phyloP scores from a whole-genome alignment of 2,113 vertebrate genomes.

The Struthio camelus region DNA sequence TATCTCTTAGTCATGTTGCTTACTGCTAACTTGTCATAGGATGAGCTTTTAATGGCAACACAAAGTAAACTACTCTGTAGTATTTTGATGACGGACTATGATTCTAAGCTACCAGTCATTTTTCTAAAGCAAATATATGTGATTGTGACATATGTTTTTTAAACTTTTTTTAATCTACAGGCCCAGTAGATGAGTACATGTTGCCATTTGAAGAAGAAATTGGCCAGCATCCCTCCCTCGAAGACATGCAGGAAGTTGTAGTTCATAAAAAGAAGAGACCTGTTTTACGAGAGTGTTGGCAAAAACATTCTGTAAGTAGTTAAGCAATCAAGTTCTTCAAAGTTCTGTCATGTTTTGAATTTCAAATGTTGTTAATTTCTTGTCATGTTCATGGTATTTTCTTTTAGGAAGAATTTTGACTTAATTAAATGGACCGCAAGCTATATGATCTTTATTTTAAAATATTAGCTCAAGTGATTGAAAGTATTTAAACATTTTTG shows the following conservation, averaged over 20 bases:
- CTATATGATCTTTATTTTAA: background rate
- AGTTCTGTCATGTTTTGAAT: background rate
- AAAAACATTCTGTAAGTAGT: slow-evolving; percentile 92
- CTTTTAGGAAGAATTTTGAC: background rate
- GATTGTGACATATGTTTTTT: background rate
- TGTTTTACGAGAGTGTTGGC: slow-evolving; percentile 93
- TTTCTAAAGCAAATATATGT: background rate
- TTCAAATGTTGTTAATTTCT: background rate
- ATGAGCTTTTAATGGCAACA: background rate
- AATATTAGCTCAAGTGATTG: background rate
- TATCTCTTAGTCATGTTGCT: background rate
- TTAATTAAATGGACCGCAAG: background rate
- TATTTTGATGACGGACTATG: rapidly evolving
- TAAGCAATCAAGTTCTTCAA: rapidly evolving
- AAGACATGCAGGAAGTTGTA: slow-evolving; percentile 99
- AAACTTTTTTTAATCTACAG: slow-evolving; percentile 60
- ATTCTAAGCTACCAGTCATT: too few species aligned
- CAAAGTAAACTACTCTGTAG: rapidly evolving
- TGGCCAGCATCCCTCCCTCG: slow-evolving; percentile 97
- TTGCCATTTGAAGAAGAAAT: slow-evolving; percentile 98
- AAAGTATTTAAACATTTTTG: background rate
- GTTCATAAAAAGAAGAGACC: slow-evolving; percentile 98
- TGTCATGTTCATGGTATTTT: background rate
- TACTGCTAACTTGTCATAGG: background rate
- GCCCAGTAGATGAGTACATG: slow-evolving; percentile 97